Conservation (phyloP, 2,797 vertebrate genomes). For the Carduelis carduelis region DNA sequence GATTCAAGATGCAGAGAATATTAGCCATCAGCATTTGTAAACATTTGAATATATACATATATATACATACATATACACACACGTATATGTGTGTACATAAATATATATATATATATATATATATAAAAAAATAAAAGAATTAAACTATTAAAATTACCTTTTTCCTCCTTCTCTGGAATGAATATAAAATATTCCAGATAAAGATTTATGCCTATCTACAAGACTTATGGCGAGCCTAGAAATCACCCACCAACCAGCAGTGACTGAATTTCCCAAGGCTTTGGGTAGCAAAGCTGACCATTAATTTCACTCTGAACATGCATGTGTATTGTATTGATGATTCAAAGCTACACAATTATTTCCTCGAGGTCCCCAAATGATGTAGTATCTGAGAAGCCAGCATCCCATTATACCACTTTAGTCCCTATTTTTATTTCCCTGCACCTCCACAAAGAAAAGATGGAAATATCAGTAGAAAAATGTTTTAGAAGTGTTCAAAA, state of each 20-base stretch:
- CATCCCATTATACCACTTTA: background rate
- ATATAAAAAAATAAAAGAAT: background rate
- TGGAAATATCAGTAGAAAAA: background rate
- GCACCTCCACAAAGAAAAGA: background rate
- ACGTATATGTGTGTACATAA: background rate
- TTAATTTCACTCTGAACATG: background rate
- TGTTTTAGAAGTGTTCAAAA: background rate
- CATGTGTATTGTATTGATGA: accelerated
- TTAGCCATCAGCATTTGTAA: background rate
- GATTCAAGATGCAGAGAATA: background rate
- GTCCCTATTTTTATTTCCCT: background rate
- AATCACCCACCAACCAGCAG: background rate
- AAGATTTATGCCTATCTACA: background rate
- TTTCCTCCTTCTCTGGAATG: background rate
- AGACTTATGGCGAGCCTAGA: background rate
- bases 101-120: accelerated
- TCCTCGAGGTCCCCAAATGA: background rate
- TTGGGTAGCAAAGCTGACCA: background rate
- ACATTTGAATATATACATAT: background rate
- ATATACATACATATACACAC: background rate
- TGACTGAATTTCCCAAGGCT: background rate
- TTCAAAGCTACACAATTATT: background rate
- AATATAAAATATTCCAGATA: background rate
- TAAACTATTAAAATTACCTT: background rate
- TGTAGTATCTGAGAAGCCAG: background rate